A percentile compares a stretch with the other conserved stretches of the same genome.
Conservation (phyloP, 2,888 invertebrate genomes). For the Drepanosiphum platanoidis region DNA sequence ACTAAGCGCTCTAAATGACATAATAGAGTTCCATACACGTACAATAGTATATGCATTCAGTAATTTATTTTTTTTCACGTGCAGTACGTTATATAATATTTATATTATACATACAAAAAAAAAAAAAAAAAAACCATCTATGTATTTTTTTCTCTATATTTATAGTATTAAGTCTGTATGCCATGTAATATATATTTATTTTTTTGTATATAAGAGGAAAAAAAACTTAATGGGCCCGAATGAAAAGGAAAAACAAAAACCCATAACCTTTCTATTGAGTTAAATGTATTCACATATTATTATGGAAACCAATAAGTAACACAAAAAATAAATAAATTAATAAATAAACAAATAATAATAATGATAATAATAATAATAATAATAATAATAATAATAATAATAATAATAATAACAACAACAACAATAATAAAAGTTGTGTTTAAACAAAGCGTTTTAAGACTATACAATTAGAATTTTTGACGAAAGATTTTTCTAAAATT, state of each 20-base stretch:
- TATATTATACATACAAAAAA: slow-evolving; percentile 15
- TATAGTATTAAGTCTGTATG: slow-evolving; percentile 14
- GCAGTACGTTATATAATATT: slow-evolving; percentile 27
- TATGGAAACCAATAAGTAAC: slow-evolving; percentile 21
- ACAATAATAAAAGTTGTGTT: slow-evolving; percentile 30
- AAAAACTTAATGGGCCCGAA: neutral
- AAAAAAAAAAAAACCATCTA: slow-evolving; percentile 15
- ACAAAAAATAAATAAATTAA: slow-evolving; percentile 19
- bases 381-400: slow-evolving; percentile 24
- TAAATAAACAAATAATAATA: slow-evolving; percentile 17
- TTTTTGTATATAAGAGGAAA: slow-evolving; percentile 1
- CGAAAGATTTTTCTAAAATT: slow-evolving; percentile 12
- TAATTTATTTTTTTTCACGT: slow-evolving; percentile 45
- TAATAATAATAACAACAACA: slow-evolving; percentile 11
- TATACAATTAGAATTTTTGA: neutral
- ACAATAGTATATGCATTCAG: slow-evolving; percentile 32
- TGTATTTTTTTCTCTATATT: slow-evolving; percentile 32
- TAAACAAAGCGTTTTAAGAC: slow-evolving; percentile 41
- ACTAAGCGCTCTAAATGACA: slow-evolving; percentile 47
- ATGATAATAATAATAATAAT: neutral
- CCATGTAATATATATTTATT: slow-evolving; percentile 15
- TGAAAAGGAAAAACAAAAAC: slow-evolving; percentile 50
- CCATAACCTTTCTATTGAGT: slow-evolving; percentile 38
- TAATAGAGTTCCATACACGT: slow-evolving; percentile 18
- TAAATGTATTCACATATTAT: slow-evolving; percentile 6